Evolutionary conservation across 2,113 vertebrate genomes (phyloP).

Genomic region (Sprattus sprattus): DNA sequence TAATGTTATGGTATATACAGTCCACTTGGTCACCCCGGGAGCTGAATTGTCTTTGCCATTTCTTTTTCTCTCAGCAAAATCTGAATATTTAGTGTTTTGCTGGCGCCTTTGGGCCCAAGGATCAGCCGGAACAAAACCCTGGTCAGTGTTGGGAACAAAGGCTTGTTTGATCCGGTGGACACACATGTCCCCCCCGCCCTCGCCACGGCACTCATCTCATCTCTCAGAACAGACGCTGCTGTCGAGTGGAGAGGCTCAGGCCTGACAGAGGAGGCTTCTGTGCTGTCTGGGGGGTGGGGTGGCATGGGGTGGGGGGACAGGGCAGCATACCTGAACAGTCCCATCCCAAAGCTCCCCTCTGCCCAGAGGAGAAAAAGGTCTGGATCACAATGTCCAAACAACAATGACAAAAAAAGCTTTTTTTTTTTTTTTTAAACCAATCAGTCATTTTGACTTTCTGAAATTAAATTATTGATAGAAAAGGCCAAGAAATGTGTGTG

Average conservation of each 20-base stretch:
- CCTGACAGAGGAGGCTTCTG: not conserved
- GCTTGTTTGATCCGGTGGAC: constrained; percentile 63
- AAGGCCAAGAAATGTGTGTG: not conserved
- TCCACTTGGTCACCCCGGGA: not conserved
- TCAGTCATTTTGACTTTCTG: not conserved
- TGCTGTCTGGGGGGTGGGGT: not conserved
- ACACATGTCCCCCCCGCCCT: constrained; percentile 57
- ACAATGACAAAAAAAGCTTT: not conserved
- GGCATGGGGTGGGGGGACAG: not conserved
- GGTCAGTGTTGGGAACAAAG: constrained; percentile 69
- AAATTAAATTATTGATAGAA: not conserved
- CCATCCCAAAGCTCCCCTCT: not conserved
- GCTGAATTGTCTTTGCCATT: not conserved
- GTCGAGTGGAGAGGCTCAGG: constrained; percentile 25
- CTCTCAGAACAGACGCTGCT: constrained; percentile 32
- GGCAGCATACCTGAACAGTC: not conserved
- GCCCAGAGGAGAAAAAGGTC: not conserved
- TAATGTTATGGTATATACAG: not conserved
- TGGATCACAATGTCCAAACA: not conserved
- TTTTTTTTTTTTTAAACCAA: not conserved
- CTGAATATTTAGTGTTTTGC: constrained; percentile 30
- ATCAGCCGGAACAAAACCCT: constrained; percentile 63
- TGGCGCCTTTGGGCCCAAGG: constrained; percentile 45
- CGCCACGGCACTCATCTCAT: constrained; percentile 67
- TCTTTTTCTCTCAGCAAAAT: not conserved